Percentiles rank a stretch among this genome's conserved stretches.
Evolutionary conservation across 2,888 invertebrate genomes (phyloP).

Genomic region (Acleris laterana): DNA sequence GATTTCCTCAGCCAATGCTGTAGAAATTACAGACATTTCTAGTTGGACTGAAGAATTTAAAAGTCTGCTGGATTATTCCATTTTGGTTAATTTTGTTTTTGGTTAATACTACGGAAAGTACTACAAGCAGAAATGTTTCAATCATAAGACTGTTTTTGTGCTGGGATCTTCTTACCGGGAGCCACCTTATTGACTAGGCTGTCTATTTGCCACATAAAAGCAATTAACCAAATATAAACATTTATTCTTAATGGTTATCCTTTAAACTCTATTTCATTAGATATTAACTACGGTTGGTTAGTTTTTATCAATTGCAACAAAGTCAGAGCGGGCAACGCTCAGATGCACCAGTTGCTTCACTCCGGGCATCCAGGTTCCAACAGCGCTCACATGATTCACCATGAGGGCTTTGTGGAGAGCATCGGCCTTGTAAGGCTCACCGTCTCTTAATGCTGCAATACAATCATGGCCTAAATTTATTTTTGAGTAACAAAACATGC

Average conservation of each 20-base stretch:
- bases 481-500: background rate
- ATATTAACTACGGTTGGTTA: conserved; percentile 40
- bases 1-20: too few species aligned
- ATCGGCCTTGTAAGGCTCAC: conserved; percentile 79
- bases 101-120: too few species aligned
- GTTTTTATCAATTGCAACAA: conserved; percentile 72
- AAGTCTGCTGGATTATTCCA: too few species aligned
- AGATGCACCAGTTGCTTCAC: conserved; percentile 85
- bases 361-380: conserved; percentile 86
- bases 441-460: conserved; percentile 79
- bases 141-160: too few species aligned
- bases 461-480: background rate
- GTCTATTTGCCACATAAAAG: background rate
- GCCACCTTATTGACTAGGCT: too few species aligned
- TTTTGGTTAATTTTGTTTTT: too few species aligned
- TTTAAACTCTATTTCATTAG: background rate
- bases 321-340: conserved; percentile 70
- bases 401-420: conserved; percentile 84
- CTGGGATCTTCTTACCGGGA: too few species aligned
- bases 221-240: conserved; percentile 10
- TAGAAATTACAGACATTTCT: too few species aligned
- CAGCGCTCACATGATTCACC: conserved; percentile 84
- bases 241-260: conserved; percentile 2
- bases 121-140: too few species aligned
- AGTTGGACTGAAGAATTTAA: too few species aligned